Evolutionary conservation across 2,113 vertebrate species (phyloP).

Genomic region (Phaethornis superciliosus): DNA sequence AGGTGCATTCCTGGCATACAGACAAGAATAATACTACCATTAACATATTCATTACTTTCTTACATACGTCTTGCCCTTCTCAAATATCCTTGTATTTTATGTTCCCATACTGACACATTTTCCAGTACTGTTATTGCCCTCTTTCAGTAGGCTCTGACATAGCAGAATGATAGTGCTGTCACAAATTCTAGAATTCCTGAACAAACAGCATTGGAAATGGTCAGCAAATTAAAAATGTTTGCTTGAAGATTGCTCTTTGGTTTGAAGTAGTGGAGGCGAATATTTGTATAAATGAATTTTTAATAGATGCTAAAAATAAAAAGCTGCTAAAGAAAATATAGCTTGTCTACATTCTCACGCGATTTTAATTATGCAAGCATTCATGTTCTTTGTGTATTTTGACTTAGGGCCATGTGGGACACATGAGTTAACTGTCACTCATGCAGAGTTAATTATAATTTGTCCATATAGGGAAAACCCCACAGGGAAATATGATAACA

Average conservation of each 20-base stretch:
- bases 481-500: neutral
- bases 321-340: constrained; percentile 6
- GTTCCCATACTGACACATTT: neutral
- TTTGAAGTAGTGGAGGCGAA: neutral
- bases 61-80: neutral
- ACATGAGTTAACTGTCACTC: constrained; percentile 52
- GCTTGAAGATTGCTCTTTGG: constrained; percentile 19
- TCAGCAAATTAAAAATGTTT: constrained; percentile 2
- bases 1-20: neutral
- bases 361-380: constrained; percentile 27
- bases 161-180: neutral
- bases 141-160: neutral
- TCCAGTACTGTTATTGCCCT: neutral
- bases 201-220: neutral
- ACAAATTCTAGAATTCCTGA: neutral
- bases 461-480: neutral
- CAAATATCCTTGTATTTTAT: neutral
- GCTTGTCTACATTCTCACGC: constrained; percentile 17
- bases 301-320: constrained; percentile 43
- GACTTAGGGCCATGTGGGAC: constrained; percentile 47
- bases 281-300: constrained; percentile 49
- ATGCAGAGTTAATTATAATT: constrained; percentile 39
- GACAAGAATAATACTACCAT: neutral
- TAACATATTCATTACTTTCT: neutral
- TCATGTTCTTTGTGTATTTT: constrained; percentile 41